Conservation (phyloP, 2,888 invertebrate species). For the Quadroppia sp. region DNA sequence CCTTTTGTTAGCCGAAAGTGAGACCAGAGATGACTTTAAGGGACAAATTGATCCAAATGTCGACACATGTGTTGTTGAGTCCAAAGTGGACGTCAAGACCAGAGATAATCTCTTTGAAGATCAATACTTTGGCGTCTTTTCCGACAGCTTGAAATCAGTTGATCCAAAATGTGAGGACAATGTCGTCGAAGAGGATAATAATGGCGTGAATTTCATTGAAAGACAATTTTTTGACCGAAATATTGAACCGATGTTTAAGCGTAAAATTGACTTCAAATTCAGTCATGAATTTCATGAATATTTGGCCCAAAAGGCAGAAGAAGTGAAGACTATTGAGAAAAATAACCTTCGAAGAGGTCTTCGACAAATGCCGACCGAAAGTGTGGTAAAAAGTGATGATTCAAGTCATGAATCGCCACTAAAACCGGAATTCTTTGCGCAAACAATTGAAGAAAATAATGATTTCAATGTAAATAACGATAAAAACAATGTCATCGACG, state of each 20-base stretch:
- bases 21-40: neutral
- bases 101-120: constrained; percentile 28
- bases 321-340: neutral
- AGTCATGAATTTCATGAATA: neutral
- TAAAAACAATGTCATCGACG: neutral
- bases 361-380: neutral
- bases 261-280: neutral
- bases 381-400: neutral
- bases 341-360: neutral
- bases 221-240: neutral
- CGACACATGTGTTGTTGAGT: too few relatives aligned
- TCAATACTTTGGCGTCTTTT: neutral
- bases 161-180: neutral
- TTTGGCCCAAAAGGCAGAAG: constrained; percentile 2
- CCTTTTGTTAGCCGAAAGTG: neutral
- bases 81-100: too few relatives aligned
- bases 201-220: neutral
- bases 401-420: neutral
- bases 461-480: neutral
- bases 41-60: too few relatives aligned
- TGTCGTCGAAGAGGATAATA: neutral
- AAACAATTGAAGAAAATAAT: neutral
- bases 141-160: neutral
- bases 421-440: constrained; percentile 4
- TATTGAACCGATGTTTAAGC: neutral